Conservation (phyloP, 2,888 invertebrate genomes). For the Lasioglossum leucozonium region DNA sequence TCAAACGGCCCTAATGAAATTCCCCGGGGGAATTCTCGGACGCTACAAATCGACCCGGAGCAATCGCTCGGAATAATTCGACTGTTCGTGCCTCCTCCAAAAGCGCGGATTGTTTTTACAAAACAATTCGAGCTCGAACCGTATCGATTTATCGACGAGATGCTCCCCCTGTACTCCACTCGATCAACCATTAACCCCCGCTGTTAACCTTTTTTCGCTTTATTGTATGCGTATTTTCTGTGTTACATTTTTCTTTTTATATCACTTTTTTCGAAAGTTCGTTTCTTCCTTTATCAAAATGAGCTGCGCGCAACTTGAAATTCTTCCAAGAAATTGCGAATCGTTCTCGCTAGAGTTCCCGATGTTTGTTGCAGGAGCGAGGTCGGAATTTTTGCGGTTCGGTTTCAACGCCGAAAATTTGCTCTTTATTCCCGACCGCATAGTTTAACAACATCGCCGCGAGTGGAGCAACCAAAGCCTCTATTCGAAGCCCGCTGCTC, state of each 20-base stretch:
- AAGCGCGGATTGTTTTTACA: background rate
- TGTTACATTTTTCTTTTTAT: too few relatives aligned
- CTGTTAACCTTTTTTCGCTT: background rate
- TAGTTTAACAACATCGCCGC: background rate
- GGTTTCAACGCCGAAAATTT: background rate
- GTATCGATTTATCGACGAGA: background rate
- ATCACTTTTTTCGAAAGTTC: too few relatives aligned
- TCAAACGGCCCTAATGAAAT: conserved; percentile 68
- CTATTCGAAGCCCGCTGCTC: background rate
- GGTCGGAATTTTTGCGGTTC: background rate
- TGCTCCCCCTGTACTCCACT: background rate
- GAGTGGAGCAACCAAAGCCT: background rate
- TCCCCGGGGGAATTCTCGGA: conserved; percentile 51
- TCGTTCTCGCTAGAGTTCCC: background rate
- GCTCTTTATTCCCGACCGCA: background rate
- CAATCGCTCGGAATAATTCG: conserved; percentile 46
- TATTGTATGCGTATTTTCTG: too few relatives aligned
- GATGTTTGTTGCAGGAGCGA: background rate
- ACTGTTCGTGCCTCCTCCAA: background rate
- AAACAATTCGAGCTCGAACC: background rate
- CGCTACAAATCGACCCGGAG: conserved; percentile 37
- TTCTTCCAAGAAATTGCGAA: background rate
- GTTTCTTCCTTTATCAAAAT: too few relatives aligned
- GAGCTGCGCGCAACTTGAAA: background rate
- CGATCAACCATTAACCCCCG: background rate